A percentile compares a stretch with the other conserved stretches of the same genome.
These are phyloP conservation scores for Chesias legatella DNA, from an alignment of 2,888 invertebrate species.

Conservation along the genomic window DNA sequence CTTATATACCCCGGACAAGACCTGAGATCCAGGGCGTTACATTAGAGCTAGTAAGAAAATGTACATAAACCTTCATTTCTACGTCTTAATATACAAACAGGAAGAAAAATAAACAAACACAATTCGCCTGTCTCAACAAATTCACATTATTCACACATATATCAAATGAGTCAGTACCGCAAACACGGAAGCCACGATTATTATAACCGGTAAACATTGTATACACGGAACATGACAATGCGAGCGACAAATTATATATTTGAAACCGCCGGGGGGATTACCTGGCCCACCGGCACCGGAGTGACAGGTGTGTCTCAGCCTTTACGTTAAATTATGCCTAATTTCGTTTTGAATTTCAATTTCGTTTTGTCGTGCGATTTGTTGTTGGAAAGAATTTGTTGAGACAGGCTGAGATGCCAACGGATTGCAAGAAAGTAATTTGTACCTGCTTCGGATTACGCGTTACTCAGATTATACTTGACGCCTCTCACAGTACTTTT, in stretches of 20 bases:
- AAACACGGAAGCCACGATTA: slow-evolving; percentile 36
- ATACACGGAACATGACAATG: slow-evolving; percentile 36
- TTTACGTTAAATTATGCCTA: slow-evolving; percentile 38
- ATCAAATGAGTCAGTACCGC: slow-evolving; percentile 16
- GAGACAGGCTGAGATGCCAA: slow-evolving; percentile 22
- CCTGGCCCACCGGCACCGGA: slow-evolving; percentile 27
- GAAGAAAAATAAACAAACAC: too few species aligned
- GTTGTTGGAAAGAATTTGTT: slow-evolving; percentile 21
- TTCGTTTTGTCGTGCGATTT: slow-evolving; percentile 20
- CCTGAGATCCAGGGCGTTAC: too few species aligned
- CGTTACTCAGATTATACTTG: too few species aligned
- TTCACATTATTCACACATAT: slow-evolving; percentile 5
- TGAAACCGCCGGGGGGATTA: slow-evolving; percentile 21
- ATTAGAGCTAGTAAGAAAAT: too few species aligned
- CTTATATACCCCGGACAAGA: too few species aligned
- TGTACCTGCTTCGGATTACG: slow-evolving; percentile 10
- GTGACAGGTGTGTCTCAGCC: slow-evolving; percentile 40
- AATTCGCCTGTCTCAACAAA: too few species aligned
- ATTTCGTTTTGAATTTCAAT: slow-evolving; percentile 40
- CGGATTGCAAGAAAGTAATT: slow-evolving; percentile 19
- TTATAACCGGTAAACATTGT: slow-evolving; percentile 25
- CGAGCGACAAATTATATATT: slow-evolving; percentile 39
- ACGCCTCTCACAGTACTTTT: too few species aligned
- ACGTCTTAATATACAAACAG: too few species aligned
- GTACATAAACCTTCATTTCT: too few species aligned